Evolutionary conservation across 2,113 vertebrate genomes (phyloP).

Genomic region (Cisticola juncidis): DNA sequence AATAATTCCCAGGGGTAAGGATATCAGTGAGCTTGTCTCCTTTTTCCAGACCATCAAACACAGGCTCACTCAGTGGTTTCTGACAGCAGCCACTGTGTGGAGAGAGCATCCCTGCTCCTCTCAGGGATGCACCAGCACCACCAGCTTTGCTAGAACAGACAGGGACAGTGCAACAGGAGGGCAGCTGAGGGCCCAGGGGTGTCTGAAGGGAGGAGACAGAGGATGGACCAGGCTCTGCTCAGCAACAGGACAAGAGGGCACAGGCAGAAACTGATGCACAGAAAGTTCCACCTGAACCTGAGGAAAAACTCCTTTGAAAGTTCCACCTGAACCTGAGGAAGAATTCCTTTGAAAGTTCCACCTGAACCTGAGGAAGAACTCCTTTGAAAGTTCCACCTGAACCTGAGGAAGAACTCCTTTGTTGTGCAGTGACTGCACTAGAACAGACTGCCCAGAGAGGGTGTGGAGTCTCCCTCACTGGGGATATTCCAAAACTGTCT

Average conservation of each 20-base stretch:
- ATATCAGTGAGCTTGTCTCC: background rate
- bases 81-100: background rate
- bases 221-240: background rate
- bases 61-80: background rate
- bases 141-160: background rate
- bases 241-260: background rate
- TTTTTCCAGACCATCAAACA: background rate
- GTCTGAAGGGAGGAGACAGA: background rate
- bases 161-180: background rate
- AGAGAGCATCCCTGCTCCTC: background rate
- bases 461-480: background rate
- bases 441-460: background rate
- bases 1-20: background rate
- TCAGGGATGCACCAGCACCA: accelerated
- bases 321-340: background rate
- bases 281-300: background rate
- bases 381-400: background rate
- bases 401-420: background rate
- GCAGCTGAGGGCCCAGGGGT: background rate
- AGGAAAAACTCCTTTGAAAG: background rate
- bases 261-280: background rate
- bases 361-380: background rate
- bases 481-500: background rate
- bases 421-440: background rate
- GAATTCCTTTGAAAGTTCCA: background rate